Evolutionary conservation across 2,888 invertebrate species (phyloP), one percentile per base, ranked within the genome.

Genomic region (Leptopilina myrica): DNA sequence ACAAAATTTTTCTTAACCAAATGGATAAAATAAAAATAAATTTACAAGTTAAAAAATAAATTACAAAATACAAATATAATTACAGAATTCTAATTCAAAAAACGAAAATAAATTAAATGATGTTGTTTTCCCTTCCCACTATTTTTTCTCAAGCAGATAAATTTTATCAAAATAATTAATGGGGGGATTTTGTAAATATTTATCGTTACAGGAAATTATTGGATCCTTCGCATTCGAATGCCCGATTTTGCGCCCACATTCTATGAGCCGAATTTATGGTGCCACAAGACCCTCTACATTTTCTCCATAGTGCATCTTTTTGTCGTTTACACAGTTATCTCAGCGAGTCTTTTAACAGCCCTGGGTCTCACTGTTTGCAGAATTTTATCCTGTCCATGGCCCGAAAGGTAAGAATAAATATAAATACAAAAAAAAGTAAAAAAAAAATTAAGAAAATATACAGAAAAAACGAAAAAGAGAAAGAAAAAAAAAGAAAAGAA

Each of bases 181-280:
- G 65, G 46, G 43, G 49, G 69, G 64, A 56, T 9, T 73, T 73
- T 64, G 40, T 46, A 14, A 64, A 76, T 64, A 8, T 77, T 33
- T 73, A 66, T 78, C 64, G 15, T 73, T 81, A 1, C 81, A 91
- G 91, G 91, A 46, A 96, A 96, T 92, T 95, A 95, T 89, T 97
- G 97, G 97, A 95, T 95, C 15, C 92, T 96, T 67, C 93, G 93
- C 82, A 95, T 96, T 89, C 95, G 95, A 93, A 95, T 95, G 94
- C 97, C 97, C 0, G 95, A 95, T 87, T 96, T 94, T 91, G 93
- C 94, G 0, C 95, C 95, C 0, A 94, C 94, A 0, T 92, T 96
- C 49, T 96, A 95, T 90, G 95, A 96, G 82, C 97, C 97, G 0
- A 95, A 96, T 91, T 93, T 94, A 83, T 97, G 96, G 96, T 97